These are phyloP conservation scores for Emydoidea blandingii DNA, from an alignment of 2,797 vertebrate genomes.

Conservation along the genomic window DNA sequence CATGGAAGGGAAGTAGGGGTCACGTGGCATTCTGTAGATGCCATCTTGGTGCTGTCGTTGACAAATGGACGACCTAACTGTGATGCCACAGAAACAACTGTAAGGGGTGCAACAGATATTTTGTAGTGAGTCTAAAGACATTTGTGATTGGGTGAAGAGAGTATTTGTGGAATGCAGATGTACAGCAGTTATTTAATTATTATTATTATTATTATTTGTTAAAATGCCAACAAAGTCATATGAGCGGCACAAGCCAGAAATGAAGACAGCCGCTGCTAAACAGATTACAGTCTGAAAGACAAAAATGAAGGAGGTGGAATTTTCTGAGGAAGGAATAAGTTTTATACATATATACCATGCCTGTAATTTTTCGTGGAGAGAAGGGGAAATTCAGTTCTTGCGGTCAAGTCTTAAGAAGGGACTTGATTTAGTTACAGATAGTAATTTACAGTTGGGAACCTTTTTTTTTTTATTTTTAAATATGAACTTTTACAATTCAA, in stretches of 20 bases:
- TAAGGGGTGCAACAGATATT: slow-evolving; percentile 46
- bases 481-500: background rate
- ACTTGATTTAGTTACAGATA: background rate
- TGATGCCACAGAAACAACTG: slow-evolving; percentile 10
- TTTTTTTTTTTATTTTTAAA: background rate
- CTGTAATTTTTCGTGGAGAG: background rate
- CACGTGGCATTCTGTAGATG: background rate
- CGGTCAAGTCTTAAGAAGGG: background rate
- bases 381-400: background rate
- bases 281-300: background rate
- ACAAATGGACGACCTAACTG: slow-evolving; percentile 48
- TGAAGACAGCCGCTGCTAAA: background rate
- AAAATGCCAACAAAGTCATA: slow-evolving; percentile 33
- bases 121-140: slow-evolving; percentile 49
- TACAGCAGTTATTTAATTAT: slow-evolving; percentile 51
- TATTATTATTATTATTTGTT: slow-evolving; percentile 6
- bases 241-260: slow-evolving; percentile 9
- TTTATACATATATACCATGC: background rate
- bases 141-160: background rate
- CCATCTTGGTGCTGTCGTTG: slow-evolving; percentile 22
- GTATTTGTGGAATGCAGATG: slow-evolving; percentile 51
- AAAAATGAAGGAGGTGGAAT: background rate
- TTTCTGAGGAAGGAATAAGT: slow-evolving; percentile 15
- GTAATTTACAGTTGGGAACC: background rate
- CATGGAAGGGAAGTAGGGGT: background rate